Base-by-base conservation (phyloP, 2,888 invertebrate genomes). In the Synergus gifuensis region DNA sequence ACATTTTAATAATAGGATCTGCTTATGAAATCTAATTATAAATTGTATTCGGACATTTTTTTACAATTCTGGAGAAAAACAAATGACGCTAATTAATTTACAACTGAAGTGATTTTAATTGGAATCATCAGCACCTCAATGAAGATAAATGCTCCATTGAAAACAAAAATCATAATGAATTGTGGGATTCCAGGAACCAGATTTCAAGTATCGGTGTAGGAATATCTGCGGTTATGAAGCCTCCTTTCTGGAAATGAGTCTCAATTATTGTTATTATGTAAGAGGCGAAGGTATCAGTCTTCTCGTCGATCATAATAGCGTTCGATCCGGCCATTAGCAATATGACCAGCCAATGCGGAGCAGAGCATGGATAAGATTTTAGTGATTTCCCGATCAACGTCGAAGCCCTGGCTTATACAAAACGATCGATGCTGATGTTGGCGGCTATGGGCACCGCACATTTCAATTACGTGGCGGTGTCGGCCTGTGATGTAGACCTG, bases 401-500 rank as follows among this genome's bases (percentile, higher is more conserved):
- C 8, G 62, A 44, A 63, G 76, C 22, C 58, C 40, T n/a, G 28
- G 73, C 44, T 5, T 40, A 67, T 67, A 22, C 46, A 46, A 67
- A 66, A 66, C 69, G 67, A 63, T 67, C 22, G 16, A 14, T 46
- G 28, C 22, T 58, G 73, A 73, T 36, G 54, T 28, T 54, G 28
- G 49, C 62, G 79, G 69, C 69, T 46, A 49, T 54, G 36, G 78
- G 62, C 77, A 63, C 84, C 86, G 85, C 87, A 87, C 87, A 86
- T 91, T 91, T 90, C 89, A 90, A 90, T 91, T 90, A 90, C 89
- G 86, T 84, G 87, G 84, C 88, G 86, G 81, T 85, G 84, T 88
- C 86, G 86, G 87, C 87, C 83, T 85, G 86, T 87, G 88, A 89
- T 89, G 86, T 89, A 81, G 86, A 76, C 80, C 81, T 82, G 85